Evolutionary conservation across 37 sponge, comb jelly and placozoan genomes (phyloP).

Genomic region (Oscarella lobularis): DNA sequence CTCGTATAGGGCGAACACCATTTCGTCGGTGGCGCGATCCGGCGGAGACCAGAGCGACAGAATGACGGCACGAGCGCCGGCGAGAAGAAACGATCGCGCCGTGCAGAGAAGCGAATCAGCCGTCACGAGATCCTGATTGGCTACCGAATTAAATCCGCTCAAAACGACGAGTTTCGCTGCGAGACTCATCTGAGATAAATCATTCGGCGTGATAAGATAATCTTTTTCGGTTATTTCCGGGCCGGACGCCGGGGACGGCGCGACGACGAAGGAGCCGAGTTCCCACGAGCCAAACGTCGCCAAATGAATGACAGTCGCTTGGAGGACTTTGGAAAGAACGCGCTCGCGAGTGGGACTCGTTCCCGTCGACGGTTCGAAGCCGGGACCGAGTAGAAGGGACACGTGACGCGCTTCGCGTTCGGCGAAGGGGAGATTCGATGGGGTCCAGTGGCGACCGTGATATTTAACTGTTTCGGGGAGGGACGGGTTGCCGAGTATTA

Average conservation of each 20-base stretch:
- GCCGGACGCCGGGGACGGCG: not conserved
- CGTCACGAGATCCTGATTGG: not conserved
- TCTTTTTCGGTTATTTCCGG: not conserved
- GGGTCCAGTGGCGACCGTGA: not conserved
- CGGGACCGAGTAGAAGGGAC: constrained; percentile 3
- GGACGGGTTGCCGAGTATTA: constrained; percentile 1
- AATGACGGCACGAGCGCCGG: constrained; percentile 1
- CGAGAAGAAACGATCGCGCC: not conserved
- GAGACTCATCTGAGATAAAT: not conserved
- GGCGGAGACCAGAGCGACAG: not conserved
- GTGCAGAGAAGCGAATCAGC: not conserved
- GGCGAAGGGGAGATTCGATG: not conserved
- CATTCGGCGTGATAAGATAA: not conserved
- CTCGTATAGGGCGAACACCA: not conserved
- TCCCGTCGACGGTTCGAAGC: not conserved
- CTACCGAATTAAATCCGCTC: not conserved
- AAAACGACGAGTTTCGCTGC: not conserved
- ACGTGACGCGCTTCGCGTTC: not conserved
- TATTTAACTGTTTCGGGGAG: not conserved
- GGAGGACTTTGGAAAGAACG: not conserved
- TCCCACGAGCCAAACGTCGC: not conserved
- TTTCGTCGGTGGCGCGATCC: constrained; percentile 4
- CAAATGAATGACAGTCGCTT: constrained; percentile 1
- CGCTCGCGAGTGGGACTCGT: not conserved
- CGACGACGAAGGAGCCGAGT: not conserved